Base-by-base conservation (phyloP, 2,888 invertebrate genomes). In the Pseudeuparius sepicola region DNA sequence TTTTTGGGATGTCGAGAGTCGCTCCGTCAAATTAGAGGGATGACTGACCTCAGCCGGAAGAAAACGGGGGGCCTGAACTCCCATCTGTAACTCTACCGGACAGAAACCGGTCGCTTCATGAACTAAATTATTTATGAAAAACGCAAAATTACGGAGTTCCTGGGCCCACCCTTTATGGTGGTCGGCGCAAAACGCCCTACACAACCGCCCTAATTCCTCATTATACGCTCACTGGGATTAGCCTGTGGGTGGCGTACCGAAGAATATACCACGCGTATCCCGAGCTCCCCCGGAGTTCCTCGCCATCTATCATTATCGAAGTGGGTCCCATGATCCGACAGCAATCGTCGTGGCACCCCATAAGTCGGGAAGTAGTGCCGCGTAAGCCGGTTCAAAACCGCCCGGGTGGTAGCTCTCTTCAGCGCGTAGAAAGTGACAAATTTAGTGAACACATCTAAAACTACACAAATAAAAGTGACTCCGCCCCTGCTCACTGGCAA, bases 161-260 rank as follows among this genome's bases (percentile, higher is more conserved):
- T 12, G 23, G 3, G 16, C 18, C 30, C 30, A 17, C 12, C 18
- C 13, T n/a, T 18, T 17, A 15, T 30, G 30, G 4, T 30, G 16
- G 10, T 16, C 30, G 23, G 18, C n/a, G 13, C 30, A 30, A 10
- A 30, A 30, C 2, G 30, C 18, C 4, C 30, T 18, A 30, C 30
- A 30, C 9, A 17, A 17, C 23, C 30, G 30, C 13, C 30, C 30
- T 17, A 30, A 30, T 42, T 43, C 23, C 42, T 23, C 46, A 47
- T 47, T 2, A 43, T 37, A 12, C 44, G 14, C 28, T 44, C 40
- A 1, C 42, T 40, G 1, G 43, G 43, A 39, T 44, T 44, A 2
- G 32, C 39, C 31, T 45, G 43, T 4, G 45, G 45, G 27, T 44
- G 39, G 6, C 41, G 9, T 13, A 14, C 7, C 14, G 12, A n/a